Conservation (phyloP, 1,140 invertebrate species). For the Hyles vespertilio region DNA sequence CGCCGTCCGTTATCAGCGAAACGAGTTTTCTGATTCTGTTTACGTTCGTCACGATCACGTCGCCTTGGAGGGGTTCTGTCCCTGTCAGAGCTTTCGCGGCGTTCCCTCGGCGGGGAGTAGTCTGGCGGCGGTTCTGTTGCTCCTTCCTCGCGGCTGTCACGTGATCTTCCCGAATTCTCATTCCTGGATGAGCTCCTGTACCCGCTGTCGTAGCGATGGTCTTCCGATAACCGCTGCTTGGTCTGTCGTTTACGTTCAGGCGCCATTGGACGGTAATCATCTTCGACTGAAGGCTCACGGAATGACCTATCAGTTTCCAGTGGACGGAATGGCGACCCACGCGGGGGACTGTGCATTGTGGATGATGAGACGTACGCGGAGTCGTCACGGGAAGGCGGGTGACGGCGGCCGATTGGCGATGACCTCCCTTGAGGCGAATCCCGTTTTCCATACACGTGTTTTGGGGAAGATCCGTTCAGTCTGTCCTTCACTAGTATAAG, state of each 20-base stretch:
- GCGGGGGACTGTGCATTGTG: constrained; percentile 72
- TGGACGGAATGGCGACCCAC: constrained; percentile 68
- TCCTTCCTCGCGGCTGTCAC: constrained; percentile 66
- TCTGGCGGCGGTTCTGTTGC: constrained; percentile 80
- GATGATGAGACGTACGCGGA: constrained; percentile 76
- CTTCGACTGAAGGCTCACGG: constrained; percentile 63
- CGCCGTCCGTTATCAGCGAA: constrained; percentile 77
- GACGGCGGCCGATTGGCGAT: constrained; percentile 65
- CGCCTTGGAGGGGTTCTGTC: constrained; percentile 73
- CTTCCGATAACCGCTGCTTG: constrained; percentile 67
- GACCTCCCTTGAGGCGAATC: constrained; percentile 64
- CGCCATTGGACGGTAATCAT: constrained; percentile 74
- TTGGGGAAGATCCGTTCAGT: constrained; percentile 68
- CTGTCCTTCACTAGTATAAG: constrained; percentile 71
- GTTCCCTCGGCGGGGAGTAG: constrained; percentile 80
- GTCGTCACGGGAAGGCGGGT: constrained; percentile 72
- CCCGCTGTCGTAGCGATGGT: constrained; percentile 74
- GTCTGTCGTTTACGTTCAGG: constrained; percentile 78
- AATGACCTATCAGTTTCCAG: constrained; percentile 61
- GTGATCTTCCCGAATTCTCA: constrained; percentile 66
- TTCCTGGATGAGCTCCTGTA: constrained; percentile 74
- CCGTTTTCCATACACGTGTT: constrained; percentile 63
- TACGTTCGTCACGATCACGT: constrained; percentile 70
- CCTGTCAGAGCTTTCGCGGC: constrained; percentile 69
- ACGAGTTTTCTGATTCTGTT: constrained; percentile 80